Conservation (phyloP, 2,113 vertebrate species). For the Sebastes schlegelii region DNA sequence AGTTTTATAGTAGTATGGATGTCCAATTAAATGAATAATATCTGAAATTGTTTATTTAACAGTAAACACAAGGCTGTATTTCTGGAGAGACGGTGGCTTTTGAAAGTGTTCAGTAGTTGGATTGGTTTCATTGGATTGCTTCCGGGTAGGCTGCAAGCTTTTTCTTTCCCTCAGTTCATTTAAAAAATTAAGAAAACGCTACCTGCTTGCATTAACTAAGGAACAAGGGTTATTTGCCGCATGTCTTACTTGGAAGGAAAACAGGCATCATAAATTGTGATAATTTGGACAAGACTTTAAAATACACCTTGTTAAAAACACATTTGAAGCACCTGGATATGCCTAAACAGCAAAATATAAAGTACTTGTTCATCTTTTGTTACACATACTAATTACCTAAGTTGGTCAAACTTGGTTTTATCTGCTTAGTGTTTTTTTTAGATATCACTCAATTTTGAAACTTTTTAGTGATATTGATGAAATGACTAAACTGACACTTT, state of each 20-base stretch:
- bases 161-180: neutral
- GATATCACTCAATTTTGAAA: neutral
- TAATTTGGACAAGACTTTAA: neutral
- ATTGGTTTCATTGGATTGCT: conserved; percentile 12
- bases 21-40: neutral
- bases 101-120: neutral
- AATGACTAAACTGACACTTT: neutral
- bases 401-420: neutral
- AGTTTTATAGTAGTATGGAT: neutral
- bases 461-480: neutral
- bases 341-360: neutral
- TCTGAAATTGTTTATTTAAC: conserved; percentile 1
- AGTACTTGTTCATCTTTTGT: too few relatives aligned
- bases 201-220: conserved; percentile 13
- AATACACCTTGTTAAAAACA: neutral
- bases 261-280: neutral
- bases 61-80: neutral
- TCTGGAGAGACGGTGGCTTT: neutral
- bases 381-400: too few relatives aligned
- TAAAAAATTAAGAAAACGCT: neutral
- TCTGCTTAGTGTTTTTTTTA: neutral
- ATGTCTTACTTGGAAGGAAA: conserved; percentile 11
- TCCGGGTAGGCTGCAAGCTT: neutral
- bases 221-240: conserved; percentile 1
- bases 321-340: neutral